These are phyloP conservation scores for Psilopogon haemacephalus DNA, from an alignment of 2,113 vertebrate genomes.

Conservation along the genomic window DNA sequence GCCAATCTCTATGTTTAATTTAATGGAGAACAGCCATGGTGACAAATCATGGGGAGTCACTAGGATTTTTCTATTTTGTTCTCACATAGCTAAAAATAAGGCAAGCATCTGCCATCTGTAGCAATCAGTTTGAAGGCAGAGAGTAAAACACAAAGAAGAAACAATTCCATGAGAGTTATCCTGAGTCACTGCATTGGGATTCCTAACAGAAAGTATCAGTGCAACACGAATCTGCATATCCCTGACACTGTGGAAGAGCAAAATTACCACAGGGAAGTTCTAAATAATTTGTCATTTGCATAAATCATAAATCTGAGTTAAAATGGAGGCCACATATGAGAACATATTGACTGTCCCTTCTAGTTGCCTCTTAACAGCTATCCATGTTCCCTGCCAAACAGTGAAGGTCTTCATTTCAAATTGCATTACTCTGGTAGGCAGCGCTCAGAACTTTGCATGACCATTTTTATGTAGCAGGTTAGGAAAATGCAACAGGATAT, in stretches of 20 bases:
- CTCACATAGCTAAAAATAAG: slow-evolving; percentile 48
- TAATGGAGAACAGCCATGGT: slow-evolving; percentile 42
- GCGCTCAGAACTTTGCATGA: fast-evolving
- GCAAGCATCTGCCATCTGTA: slow-evolving; percentile 23
- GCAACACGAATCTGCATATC: fast-evolving
- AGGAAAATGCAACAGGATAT: background rate
- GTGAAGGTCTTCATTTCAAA: background rate
- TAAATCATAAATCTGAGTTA: background rate
- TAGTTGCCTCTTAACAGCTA: background rate
- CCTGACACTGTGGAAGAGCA: background rate
- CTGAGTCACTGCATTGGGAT: background rate
- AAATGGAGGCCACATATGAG: background rate
- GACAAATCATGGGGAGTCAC: slow-evolving; percentile 30
- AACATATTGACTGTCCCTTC: background rate
- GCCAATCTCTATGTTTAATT: slow-evolving; percentile 53
- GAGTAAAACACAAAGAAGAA: background rate
- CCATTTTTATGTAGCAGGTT: background rate
- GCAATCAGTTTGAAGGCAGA: background rate
- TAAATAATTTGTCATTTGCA: background rate
- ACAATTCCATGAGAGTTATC: background rate
- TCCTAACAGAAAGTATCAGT: background rate
- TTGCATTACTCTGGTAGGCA: background rate
- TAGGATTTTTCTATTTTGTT: slow-evolving; percentile 41
- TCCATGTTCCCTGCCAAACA: background rate
- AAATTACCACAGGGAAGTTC: background rate